Evolutionary conservation across 2,797 vertebrate genomes (phyloP), one percentile per base, ranked within the genome.

Genomic region (Leptodactylus fallax): DNA sequence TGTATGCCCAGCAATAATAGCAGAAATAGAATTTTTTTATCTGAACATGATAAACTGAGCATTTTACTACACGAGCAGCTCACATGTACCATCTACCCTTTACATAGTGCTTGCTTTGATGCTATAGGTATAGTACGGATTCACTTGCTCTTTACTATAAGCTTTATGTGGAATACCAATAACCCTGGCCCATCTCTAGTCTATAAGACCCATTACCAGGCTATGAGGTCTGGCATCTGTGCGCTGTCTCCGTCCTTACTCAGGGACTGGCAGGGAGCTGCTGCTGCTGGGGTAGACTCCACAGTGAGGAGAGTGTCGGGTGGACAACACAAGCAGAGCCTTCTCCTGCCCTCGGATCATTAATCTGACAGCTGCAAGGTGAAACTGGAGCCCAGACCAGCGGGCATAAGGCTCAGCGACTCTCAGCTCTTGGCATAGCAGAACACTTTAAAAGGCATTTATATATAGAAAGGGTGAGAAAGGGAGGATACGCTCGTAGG

Each of bases 191-290:
- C 49, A 21, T 60, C 23, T 47, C 19, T 45, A 65, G 7, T 21
- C 4, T 67, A 9, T 45, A 65, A 49, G 49, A 45, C 47, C 67
- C 78, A 58, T 76, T 88, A 88, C 87, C 87, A 88, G 21, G 87
- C 83, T 85, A 88, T 74, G 69, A 88, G 83, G 51, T 88, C 87
- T 45, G 87, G 87, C 87, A 88, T 88, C 56, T 51, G 12, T 58
- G 12, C 21, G 65, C 21, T 47, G n/a, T 88, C 81, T 77, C 10
- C 19, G 16, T 74, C 45, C 23, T 19, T 56, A 27, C 16, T 55
- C 58, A 78, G 71, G 23, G 83, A 84, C 58, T 83, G 67, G 36
- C 36, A 36, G 36, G 12, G 45, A 60, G 3, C 51, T 53, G 63
- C 17, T 88, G 82, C 87, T 88, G 77, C 65, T 83, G 67, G 6